Conservation (phyloP, 1,140 invertebrate genomes). For the Orchestia grillus region DNA sequence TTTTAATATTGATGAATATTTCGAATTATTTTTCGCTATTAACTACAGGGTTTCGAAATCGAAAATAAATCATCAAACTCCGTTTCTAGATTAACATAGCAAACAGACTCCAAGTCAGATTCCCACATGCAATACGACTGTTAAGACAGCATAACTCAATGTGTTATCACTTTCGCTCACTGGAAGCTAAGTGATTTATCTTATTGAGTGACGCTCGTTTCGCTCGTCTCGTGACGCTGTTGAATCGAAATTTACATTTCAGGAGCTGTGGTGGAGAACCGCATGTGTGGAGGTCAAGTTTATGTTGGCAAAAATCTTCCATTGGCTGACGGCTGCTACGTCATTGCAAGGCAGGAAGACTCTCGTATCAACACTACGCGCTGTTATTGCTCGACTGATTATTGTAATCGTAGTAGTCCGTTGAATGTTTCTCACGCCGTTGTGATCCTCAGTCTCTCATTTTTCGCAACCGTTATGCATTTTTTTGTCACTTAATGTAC, state of each 20-base stretch:
- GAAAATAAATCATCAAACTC: too few species aligned
- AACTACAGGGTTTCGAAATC: too few species aligned
- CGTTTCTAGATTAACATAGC: too few species aligned
- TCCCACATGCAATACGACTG: too few species aligned
- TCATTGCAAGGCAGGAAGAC: conserved; percentile 6
- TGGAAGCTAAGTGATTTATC: too few species aligned
- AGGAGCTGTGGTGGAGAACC: conserved; percentile 36
- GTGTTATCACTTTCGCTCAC: too few species aligned
- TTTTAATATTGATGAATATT: too few species aligned
- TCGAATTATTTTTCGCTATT: too few species aligned
- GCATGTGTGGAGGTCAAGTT: conserved; percentile 36
- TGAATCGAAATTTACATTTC: not conserved
- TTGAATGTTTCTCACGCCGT: not conserved
- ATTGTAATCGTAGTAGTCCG: not conserved
- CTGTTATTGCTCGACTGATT: conserved; percentile 48
- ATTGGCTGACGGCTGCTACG: conserved; percentile 39
- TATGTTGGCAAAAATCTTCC: conserved; percentile 29
- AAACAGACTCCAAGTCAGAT: too few species aligned
- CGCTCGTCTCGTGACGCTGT: not conserved
- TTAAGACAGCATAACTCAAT: too few species aligned
- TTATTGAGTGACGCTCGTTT: too few species aligned
- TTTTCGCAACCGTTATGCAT: not conserved
- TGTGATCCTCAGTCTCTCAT: not conserved
- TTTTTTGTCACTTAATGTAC: not conserved
- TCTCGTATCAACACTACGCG: conserved; percentile 39